These are phyloP conservation scores for Mirounga angustirostris DNA, from an alignment of 2,113 vertebrate genomes.

Conservation along the genomic window DNA sequence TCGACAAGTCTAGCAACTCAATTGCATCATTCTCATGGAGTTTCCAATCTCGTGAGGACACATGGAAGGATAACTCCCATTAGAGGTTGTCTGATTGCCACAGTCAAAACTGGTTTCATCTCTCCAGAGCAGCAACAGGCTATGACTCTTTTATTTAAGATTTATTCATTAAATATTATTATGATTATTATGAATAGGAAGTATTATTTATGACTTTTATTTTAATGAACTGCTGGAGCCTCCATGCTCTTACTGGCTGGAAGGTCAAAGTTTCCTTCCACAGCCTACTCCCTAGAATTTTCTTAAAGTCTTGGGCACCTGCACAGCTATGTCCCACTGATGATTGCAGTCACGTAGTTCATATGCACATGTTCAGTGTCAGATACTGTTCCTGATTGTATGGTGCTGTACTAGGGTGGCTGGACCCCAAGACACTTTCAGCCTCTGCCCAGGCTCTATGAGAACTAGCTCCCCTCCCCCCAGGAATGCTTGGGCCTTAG, in stretches of 20 bases:
- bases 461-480: background rate
- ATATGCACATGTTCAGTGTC: background rate
- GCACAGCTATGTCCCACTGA: background rate
- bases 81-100: no score
- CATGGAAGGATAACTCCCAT: background rate
- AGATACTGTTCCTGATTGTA: background rate
- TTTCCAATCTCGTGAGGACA: background rate
- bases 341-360: background rate
- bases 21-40: background rate
- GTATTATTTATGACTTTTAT: background rate
- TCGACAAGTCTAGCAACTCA: background rate
- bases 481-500: background rate
- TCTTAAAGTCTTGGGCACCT: background rate
- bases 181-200: background rate
- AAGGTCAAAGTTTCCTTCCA: background rate
- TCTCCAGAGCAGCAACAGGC: background rate
- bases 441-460: background rate
- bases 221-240: background rate
- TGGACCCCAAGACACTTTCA: background rate
- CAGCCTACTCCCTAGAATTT: background rate
- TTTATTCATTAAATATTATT: background rate
- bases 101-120: background rate
- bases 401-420: no score
- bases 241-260: background rate
- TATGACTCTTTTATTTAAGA: background rate